Evolutionary conservation across 2,888 invertebrate genomes (phyloP), one percentile per base, ranked within the genome.

Genomic region (Platycheirus rosarum): DNA sequence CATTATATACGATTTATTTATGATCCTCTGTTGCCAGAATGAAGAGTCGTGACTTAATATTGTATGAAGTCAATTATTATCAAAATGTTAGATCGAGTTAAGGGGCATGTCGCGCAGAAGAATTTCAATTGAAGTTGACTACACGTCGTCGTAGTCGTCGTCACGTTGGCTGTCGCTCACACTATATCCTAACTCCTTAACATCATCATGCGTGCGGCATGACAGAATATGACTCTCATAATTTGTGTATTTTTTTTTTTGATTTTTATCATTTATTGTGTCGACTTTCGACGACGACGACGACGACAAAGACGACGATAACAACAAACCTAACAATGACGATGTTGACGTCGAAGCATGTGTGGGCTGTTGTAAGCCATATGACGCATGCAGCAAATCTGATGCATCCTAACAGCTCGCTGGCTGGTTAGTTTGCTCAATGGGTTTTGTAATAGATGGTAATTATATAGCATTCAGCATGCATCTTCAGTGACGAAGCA

Each of bases 401-500:
- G 42, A 23, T 55, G 62, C 77, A 82, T 70, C 71, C 60, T 29
- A 60, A 44, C 48, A 51, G 48, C 26, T 66, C 65, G 71, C 55
- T 82, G 44, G 16, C 55, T n/a, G n/a, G n/a, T n/a, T n/a, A n/a
- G n/a, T n/a, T 71, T 20, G 40, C 23, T 71, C 62, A 71, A 48
- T 55, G 60, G 77, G 55, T 77, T 82, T 77, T 46, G 71, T 73
- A 82, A 82, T 82, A 49, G 77, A 77, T 71, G 77, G 55, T 82
- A 82, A 82, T 82, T 82, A 77, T 65, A 77, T 68, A 66, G 68
- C 55, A 55, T 82, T 71, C 77, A 73, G 55, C 42, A 60, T 14
- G 62, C 29, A 40, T 62, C 63, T 68, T 40, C 66, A 82, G 71
- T 51, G 77, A 65, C 40, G n/a, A 37, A 63, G 53, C 71, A 77